Percentiles rank a stretch among this genome's conserved stretches.
phyloP scores from a whole-genome alignment of 2,888 invertebrate species.

The Blastobasis lacticolella region DNA sequence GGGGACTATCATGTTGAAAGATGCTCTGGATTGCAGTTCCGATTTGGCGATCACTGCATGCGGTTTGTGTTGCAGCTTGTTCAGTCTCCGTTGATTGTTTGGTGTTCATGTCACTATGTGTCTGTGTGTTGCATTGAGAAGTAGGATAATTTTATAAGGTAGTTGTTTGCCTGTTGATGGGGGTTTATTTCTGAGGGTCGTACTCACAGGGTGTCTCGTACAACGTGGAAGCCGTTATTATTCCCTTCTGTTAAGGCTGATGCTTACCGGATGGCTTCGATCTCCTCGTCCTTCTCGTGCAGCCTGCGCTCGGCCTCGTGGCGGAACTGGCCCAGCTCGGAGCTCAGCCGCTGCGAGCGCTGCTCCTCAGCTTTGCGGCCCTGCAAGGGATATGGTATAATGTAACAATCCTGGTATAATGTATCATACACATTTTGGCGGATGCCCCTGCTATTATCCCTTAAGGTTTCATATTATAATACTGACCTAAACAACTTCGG shows the following conservation, averaged over 20 bases:
- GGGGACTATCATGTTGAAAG: slow-evolving; percentile 37
- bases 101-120: slow-evolving; percentile 6
- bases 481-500: no score
- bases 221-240: no score
- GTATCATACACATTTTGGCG: no score
- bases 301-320: slow-evolving; percentile 98
- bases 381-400: slow-evolving; percentile 51
- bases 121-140: no score
- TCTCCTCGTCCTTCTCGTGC: slow-evolving; percentile 98
- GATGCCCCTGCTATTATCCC: no score
- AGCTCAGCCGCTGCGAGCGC: slow-evolving; percentile 92
- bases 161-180: no score
- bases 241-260: no score
- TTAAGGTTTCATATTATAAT: no score
- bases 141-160: no score
- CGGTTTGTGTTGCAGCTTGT: slow-evolving; percentile 18
- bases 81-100: slow-evolving; percentile 21
- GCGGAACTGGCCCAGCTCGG: slow-evolving; percentile 95
- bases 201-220: no score
- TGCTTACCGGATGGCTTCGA: slow-evolving; percentile 95
- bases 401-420: no score
- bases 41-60: slow-evolving; percentile 33
- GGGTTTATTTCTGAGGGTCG: no score
- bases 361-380: slow-evolving; percentile 98
- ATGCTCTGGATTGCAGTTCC: slow-evolving; percentile 37